Percentiles rank a stretch among this genome's conserved stretches.
Evolutionary conservation across 2,797 vertebrate genomes (phyloP).

Genomic region (Tarsius wallacei): DNA sequence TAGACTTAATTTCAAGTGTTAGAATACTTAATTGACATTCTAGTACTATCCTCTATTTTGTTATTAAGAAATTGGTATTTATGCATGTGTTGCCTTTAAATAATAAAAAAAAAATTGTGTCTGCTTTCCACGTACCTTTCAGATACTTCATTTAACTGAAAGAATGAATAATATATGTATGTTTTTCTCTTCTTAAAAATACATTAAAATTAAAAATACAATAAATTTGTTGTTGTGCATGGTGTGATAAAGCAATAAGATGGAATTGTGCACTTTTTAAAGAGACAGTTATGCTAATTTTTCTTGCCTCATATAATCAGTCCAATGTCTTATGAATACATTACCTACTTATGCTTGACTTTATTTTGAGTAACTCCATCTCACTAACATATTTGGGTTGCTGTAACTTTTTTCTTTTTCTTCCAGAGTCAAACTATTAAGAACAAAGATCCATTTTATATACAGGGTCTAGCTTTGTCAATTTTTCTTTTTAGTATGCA

Average conservation of each 20-base stretch:
- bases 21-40: not conserved
- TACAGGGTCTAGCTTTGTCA: not conserved
- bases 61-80: not conserved
- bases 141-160: not conserved
- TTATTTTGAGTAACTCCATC: not conserved
- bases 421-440: not conserved
- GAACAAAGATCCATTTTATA: not conserved
- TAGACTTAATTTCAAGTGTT: not conserved
- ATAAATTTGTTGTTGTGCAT: not conserved
- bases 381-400: not conserved
- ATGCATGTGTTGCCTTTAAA: not conserved
- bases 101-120: not conserved
- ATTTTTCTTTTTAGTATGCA: not conserved
- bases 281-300: not conserved
- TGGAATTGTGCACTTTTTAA: not conserved
- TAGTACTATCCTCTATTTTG: not conserved
- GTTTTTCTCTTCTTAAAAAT: not conserved
- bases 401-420: not conserved
- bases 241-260: not conserved
- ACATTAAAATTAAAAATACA: not conserved
- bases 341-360: not conserved
- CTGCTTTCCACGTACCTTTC: not conserved
- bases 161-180: not conserved
- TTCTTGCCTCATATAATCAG: not conserved
- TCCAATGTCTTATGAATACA: not conserved